These are phyloP conservation scores for Chionomys nivalis DNA, from an alignment of 2,113 vertebrate species.

Conservation along the genomic window DNA sequence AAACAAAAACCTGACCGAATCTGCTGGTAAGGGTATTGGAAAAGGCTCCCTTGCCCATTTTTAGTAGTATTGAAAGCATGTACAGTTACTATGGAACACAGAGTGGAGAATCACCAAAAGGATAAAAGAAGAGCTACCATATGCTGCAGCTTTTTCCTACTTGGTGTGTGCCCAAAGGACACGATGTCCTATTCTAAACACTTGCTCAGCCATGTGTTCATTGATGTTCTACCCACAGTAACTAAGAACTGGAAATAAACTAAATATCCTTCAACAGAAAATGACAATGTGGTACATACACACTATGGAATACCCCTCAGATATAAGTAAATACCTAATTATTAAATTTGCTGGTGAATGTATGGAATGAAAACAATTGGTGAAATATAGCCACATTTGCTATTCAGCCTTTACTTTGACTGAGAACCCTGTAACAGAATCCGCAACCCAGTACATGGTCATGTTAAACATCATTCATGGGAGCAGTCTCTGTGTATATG, in stretches of 20 bases:
- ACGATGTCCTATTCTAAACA: neutral
- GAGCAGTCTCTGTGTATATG: neutral
- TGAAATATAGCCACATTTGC: neutral
- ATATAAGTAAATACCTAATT: neutral
- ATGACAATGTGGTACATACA: neutral
- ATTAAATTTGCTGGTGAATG: neutral
- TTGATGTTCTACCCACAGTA: neutral
- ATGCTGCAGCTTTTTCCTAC: neutral
- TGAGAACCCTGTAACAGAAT: neutral
- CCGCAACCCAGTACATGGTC: neutral
- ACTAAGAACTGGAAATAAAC: neutral
- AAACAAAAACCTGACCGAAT: neutral
- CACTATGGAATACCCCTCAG: neutral
- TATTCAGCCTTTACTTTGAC: neutral
- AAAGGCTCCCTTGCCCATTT: neutral
- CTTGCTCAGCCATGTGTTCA: neutral
- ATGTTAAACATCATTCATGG: neutral
- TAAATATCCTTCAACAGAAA: neutral
- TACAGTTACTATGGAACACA: neutral
- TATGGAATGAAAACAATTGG: neutral
- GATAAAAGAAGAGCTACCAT: neutral
- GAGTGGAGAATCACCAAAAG: neutral
- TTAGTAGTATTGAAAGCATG: neutral
- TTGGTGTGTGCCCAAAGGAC: neutral
- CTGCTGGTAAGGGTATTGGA: fast-evolving